Conservation (phyloP, 2,888 invertebrate genomes). For the Oxycera nigricornis region DNA sequence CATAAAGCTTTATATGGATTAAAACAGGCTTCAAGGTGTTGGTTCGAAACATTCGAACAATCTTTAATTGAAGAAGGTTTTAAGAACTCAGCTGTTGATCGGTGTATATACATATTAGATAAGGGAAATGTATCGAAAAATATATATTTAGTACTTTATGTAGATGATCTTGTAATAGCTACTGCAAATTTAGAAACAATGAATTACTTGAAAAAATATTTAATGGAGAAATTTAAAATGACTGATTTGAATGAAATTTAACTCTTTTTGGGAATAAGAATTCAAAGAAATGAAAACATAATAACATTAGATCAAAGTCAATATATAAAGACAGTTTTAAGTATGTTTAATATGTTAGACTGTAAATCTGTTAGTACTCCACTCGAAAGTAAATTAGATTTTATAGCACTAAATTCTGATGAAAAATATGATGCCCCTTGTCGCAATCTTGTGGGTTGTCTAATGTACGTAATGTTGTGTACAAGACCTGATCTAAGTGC, state of each 20-base stretch:
- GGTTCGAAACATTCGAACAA: conserved; percentile 39
- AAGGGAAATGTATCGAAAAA: conserved; percentile 43
- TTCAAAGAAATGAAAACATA: conserved; percentile 42
- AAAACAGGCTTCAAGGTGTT: conserved; percentile 49
- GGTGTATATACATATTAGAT: conserved; percentile 47
- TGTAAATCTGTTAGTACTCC: conserved; percentile 49
- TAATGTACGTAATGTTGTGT: conserved; percentile 48
- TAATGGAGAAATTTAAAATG: conserved; percentile 48
- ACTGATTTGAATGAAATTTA: conserved; percentile 48
- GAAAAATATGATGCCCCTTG: conserved; percentile 49
- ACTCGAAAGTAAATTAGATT: conserved; percentile 49
- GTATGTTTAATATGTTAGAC: conserved; percentile 50
- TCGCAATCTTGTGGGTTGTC: conserved; percentile 48
- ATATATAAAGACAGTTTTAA: conserved; percentile 49
- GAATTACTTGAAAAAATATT: conserved; percentile 47
- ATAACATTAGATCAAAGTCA: conserved; percentile 44
- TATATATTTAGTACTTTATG: conserved; percentile 47
- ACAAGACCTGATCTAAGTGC: conserved; percentile 46
- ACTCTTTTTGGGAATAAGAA: conserved; percentile 47
- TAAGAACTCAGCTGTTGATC: conserved; percentile 45
- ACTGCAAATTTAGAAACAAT: conserved; percentile 29
- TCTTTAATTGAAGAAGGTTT: conserved; percentile 45
- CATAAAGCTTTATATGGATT: conserved; percentile 50
- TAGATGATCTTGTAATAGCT: conserved; percentile 45
- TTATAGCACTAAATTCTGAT: conserved; percentile 49